A percentile compares a stretch with the other conserved stretches of the same genome.
Evolutionary conservation across 2,113 vertebrate genomes (phyloP).

Genomic region (Cyanoliseus patagonus): DNA sequence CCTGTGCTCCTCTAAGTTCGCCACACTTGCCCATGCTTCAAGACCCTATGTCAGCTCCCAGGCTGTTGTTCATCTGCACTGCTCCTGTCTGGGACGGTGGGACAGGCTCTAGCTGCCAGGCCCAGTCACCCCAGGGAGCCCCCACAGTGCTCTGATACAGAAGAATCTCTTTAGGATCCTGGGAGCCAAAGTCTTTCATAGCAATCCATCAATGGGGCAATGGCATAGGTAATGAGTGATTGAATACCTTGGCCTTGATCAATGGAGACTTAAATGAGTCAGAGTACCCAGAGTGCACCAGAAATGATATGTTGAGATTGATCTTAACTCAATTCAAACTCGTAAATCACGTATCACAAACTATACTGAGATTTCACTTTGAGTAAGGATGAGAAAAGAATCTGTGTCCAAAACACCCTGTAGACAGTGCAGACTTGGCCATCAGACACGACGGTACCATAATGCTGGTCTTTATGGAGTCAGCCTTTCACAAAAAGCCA

Average conservation of each 20-base stretch:
- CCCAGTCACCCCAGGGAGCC: neutral
- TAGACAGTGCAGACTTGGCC: constrained; percentile 36
- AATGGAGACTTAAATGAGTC: neutral
- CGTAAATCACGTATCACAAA: constrained; percentile 56
- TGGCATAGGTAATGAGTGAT: neutral
- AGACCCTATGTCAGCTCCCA: neutral
- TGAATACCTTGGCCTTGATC: neutral
- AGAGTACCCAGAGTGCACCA: constrained; percentile 24
- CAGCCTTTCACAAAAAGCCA: constrained; percentile 1
- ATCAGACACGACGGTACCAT: neutral
- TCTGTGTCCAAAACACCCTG: constrained; percentile 32
- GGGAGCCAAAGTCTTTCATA: neutral
- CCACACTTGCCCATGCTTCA: neutral
- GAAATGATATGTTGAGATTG: constrained; percentile 1
- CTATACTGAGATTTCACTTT: constrained; percentile 33
- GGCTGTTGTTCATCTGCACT: neutral
- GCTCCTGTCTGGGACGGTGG: neutral
- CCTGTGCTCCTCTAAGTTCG: neutral
- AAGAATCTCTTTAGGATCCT: neutral
- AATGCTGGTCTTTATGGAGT: constrained; percentile 25
- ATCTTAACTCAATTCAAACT: constrained; percentile 29
- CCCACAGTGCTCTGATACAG: neutral
- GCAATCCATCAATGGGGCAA: accelerated
- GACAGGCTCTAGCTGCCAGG: neutral
- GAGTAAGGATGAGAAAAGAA: constrained; percentile 26